Percentiles rank a stretch among this genome's conserved stretches.
Evolutionary conservation across 2,797 vertebrate genomes (phyloP).

Genomic region (Mus spretus): DNA sequence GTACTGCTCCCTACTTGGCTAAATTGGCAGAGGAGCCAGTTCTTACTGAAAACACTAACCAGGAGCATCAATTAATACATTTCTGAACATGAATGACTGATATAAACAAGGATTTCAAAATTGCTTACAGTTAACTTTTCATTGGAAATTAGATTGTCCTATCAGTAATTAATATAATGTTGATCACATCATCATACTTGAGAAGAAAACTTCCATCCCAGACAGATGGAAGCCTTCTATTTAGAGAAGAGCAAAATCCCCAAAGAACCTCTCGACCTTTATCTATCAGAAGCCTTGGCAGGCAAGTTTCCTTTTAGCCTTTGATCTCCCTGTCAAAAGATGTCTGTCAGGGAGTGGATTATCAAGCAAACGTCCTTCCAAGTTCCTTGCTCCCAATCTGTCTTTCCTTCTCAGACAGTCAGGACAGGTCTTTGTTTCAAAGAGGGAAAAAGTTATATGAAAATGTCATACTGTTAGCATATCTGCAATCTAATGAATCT

Average conservation of each 20-base stretch:
- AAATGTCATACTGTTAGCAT: background rate
- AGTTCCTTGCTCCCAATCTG: slow-evolving; percentile 49
- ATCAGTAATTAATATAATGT: slow-evolving; percentile 34
- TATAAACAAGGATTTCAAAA: slow-evolving; percentile 6
- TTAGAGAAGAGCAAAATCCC: slow-evolving; percentile 25
- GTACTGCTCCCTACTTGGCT: background rate
- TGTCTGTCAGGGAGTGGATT: slow-evolving; percentile 53
- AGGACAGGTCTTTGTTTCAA: slow-evolving; percentile 59
- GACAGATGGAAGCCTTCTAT: slow-evolving; percentile 25
- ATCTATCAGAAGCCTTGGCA: slow-evolving; percentile 60
- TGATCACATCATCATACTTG: background rate
- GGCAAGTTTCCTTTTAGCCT: slow-evolving; percentile 58
- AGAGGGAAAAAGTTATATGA: background rate
- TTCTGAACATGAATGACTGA: background rate
- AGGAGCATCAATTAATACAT: slow-evolving; percentile 32
- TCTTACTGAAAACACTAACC: background rate
- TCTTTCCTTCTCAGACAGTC: slow-evolving; percentile 25
- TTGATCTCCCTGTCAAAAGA: slow-evolving; percentile 72
- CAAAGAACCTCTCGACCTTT: background rate
- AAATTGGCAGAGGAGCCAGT: background rate
- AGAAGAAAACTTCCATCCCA: slow-evolving; percentile 43
- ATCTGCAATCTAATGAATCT: background rate
- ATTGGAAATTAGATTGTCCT: background rate
- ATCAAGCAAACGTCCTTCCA: slow-evolving; percentile 56
- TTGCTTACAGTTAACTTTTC: slow-evolving; percentile 17